These are phyloP conservation scores for Girardia tigrina DNA, from an alignment of 2,888 invertebrate genomes.

Conservation along the genomic window DNA sequence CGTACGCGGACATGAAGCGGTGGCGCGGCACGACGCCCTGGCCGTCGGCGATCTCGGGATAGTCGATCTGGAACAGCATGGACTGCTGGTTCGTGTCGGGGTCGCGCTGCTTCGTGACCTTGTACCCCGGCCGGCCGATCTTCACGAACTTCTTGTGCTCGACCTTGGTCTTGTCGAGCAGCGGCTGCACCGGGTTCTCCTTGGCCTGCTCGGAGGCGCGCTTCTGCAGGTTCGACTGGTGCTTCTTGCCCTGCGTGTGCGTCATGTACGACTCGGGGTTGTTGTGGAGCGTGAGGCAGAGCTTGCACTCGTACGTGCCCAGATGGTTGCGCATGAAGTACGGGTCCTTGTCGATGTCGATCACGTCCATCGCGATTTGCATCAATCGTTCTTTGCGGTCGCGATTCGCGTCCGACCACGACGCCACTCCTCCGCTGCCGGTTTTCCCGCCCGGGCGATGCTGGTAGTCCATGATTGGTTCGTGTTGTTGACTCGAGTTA, in stretches of 20 bases:
- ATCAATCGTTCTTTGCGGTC: constrained; percentile 85
- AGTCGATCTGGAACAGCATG: constrained; percentile 73
- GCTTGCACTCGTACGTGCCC: constrained; percentile 90
- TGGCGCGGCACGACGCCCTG: constrained; percentile 58
- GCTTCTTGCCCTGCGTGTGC: constrained; percentile 93
- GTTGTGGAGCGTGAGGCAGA: constrained; percentile 92
- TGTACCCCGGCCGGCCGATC: constrained; percentile 93
- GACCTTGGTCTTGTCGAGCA: constrained; percentile 84
- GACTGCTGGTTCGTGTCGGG: constrained; percentile 88
- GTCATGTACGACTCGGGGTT: constrained; percentile 94
- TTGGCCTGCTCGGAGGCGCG: constrained; percentile 72
- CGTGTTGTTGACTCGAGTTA: too few relatives aligned
- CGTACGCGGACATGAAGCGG: constrained; percentile 98
- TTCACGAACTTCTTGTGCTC: constrained; percentile 98
- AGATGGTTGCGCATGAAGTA: constrained; percentile 99
- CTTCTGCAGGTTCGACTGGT: constrained; percentile 76
- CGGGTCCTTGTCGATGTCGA: constrained; percentile 95
- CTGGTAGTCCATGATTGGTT: constrained; percentile 95
- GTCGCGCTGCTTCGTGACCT: constrained; percentile 65
- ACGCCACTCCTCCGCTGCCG: constrained; percentile 95
- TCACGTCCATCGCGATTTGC: constrained; percentile 89
- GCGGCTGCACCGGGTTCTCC: constrained; percentile 87
- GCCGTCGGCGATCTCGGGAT: constrained; percentile 55
- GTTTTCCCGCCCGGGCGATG: constrained; percentile 96
- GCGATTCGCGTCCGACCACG: constrained; percentile 92